Evolutionary conservation across 2,888 invertebrate genomes (phyloP).

Genomic region (Trileptium ribeirensis): DNA sequence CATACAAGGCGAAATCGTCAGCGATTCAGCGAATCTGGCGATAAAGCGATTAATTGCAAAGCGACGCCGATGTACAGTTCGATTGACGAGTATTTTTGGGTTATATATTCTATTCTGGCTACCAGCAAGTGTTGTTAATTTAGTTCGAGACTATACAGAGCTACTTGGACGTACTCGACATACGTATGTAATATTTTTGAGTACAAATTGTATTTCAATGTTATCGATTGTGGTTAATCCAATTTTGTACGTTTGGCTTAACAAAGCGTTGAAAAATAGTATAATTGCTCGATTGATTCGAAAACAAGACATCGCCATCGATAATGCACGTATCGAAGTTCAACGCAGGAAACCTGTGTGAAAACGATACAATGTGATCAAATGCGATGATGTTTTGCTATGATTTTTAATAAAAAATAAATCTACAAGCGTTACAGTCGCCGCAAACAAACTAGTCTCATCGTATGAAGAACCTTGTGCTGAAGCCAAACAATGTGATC

Average conservation of each 20-base stretch:
- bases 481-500: too few species aligned
- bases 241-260: conserved; percentile 44
- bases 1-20: too few species aligned
- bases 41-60: conserved; percentile 29
- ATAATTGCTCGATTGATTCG: too few species aligned
- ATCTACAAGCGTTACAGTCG: too few species aligned
- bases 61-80: conserved; percentile 41
- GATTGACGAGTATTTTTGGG: conserved; percentile 41
- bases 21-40: conserved; percentile 33
- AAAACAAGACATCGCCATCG: too few species aligned
- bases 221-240: conserved; percentile 42
- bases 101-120: conserved; percentile 43
- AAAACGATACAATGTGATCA: too few species aligned
- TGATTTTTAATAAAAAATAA: too few species aligned
- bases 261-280: conserved; percentile 39
- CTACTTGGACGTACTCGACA: neutral
- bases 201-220: conserved; percentile 37
- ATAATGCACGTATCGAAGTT: too few species aligned
- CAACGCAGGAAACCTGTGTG: too few species aligned
- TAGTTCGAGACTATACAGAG: conserved; percentile 39
- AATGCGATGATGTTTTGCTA: too few species aligned
- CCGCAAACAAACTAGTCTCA: too few species aligned
- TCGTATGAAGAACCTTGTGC: too few species aligned
- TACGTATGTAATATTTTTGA: conserved; percentile 6
- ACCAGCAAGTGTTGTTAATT: conserved; percentile 36